Evolutionary conservation across 1,140 invertebrate species (phyloP), one percentile per base, ranked within the genome.

Genomic region (Prorops nasuta): DNA sequence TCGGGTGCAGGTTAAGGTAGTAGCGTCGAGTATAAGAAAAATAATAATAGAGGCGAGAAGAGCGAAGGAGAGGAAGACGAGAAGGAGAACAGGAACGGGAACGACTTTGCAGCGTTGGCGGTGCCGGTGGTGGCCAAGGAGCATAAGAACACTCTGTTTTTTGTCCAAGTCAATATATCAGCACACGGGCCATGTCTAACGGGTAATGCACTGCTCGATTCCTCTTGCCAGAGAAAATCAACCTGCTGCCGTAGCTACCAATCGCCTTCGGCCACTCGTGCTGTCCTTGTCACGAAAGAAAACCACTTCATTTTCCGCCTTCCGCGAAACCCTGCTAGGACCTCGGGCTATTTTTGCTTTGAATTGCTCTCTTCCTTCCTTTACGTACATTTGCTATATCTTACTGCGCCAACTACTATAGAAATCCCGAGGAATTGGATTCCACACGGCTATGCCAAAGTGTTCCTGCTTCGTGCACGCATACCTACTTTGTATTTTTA

Each of bases 141-240:
- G 56, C 60, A 68, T 54, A 74, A 71, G 67, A 74, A 72, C 57
- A 67, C 56, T 65, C 57, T 64, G 60, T 71, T 74, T 74, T 72
- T 72, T 74, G 69, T 60, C 47, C 57, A 64, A 67, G 70, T 67
- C 71, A 72, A 71, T 72, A 72, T 74, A 74, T 74, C 67, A 72
- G 71, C 66, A 60, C 63, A 63, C 67, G 65, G 70, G 69, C 67
- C 70, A 71, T 74, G 69, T 72, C 69, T 71, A 69, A 74, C 71
- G 71, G 71, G 62, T 74, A 72, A 74, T 74, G 67, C 67, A 69
- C 69, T 63, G 57, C 41, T 49, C 54, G 64, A 65, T 64, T 56
- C 63, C 49, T 55, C 21, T 54, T 54, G 60, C 50, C 54, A 42
- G 44, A 59, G 51, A 47, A 59, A 49, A 54, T 47, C 53, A 59